Conservation (phyloP, 2,888 invertebrate species). For the Petrolisthes manimaculis region DNA sequence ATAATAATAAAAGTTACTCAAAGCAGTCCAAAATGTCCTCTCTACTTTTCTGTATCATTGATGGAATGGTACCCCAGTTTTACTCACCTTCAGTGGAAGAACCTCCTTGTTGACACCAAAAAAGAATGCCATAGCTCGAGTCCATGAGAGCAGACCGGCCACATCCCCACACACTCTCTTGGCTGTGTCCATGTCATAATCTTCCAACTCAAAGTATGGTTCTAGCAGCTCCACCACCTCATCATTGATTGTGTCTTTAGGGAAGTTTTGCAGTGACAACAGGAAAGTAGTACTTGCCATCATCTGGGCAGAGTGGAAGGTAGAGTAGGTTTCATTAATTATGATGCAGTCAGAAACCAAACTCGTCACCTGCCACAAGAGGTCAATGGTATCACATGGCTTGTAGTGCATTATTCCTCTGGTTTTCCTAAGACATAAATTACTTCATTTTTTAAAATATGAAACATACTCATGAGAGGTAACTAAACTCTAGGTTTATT, state of each 20-base stretch:
- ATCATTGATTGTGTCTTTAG: constrained; percentile 95
- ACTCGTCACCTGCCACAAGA: too few relatives aligned
- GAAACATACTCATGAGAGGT: too few relatives aligned
- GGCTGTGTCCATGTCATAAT: constrained; percentile 97
- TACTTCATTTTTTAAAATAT: too few relatives aligned
- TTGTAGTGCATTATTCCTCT: too few relatives aligned
- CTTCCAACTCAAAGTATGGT: constrained; percentile 84
- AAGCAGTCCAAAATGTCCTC: not conserved
- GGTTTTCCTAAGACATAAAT: too few relatives aligned
- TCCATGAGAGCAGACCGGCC: constrained; percentile 95
- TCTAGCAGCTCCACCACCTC: constrained; percentile 94
- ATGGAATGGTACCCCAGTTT: not conserved
- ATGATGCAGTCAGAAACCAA: too few relatives aligned
- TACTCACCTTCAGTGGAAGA: constrained; percentile 81
- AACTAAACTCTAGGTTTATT: too few relatives aligned
- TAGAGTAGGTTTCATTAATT: too few relatives aligned
- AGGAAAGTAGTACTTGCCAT: constrained; percentile 96
- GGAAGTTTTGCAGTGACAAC: constrained; percentile 91
- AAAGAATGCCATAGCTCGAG: constrained; percentile 95
- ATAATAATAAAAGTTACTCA: not conserved
- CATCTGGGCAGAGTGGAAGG: constrained; percentile 75
- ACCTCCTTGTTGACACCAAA: constrained; percentile 97
- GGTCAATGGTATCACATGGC: too few relatives aligned
- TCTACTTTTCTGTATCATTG: not conserved
- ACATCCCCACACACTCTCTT: constrained; percentile 96